Evolutionary conservation across 1,140 invertebrate species (phyloP).

Genomic region (Pachypsylla venusta): DNA sequence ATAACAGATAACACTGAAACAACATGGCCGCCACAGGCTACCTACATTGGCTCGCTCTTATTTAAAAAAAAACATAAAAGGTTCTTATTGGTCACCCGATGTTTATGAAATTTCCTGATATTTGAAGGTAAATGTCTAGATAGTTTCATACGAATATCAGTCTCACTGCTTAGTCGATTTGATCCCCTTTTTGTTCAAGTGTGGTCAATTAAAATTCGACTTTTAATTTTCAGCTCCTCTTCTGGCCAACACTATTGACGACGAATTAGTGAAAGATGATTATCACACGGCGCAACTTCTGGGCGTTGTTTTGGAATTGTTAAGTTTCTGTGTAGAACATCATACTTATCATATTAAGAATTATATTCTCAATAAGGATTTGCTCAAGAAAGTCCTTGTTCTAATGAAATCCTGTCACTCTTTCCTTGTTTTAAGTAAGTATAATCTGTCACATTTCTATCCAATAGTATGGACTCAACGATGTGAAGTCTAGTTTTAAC

Average conservation of each 20-base stretch:
- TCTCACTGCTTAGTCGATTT: too few species aligned
- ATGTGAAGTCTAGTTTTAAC: too few species aligned
- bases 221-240: conserved; percentile 68
- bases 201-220: too few species aligned
- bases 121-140: too few species aligned
- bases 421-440: conserved; percentile 84
- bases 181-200: too few species aligned
- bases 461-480: conserved; percentile 2
- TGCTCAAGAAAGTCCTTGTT: conserved; percentile 84
- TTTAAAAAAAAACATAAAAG: too few species aligned
- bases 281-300: conserved; percentile 91
- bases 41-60: too few species aligned
- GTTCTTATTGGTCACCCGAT: too few species aligned
- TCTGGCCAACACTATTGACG: conserved; percentile 74
- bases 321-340: conserved; percentile 99
- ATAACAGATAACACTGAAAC: too few species aligned
- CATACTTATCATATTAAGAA: conserved; percentile 98
- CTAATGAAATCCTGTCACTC: conserved; percentile 96
- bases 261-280: conserved; percentile 78
- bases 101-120: not conserved
- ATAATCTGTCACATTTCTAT: too few species aligned
- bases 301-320: conserved; percentile 82
- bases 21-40: too few species aligned
- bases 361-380: conserved; percentile 92
- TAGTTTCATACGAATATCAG: too few species aligned